Percentiles rank a stretch among this genome's conserved stretches.
These are phyloP conservation scores for Xylophagus ater DNA, from an alignment of 2,888 invertebrate species.

Conservation along the genomic window DNA sequence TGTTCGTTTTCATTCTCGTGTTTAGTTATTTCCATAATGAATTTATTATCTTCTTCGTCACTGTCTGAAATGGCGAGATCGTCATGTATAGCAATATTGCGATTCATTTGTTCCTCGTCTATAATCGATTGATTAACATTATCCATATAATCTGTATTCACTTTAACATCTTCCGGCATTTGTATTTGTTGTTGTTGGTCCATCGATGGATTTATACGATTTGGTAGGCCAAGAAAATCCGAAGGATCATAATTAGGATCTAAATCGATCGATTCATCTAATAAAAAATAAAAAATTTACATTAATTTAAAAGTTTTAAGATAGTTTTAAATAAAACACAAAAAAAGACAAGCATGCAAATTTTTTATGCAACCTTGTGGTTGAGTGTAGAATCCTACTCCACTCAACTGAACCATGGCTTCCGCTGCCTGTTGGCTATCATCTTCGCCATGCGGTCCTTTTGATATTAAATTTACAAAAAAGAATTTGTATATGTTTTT, in stretches of 20 bases:
- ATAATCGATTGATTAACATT: slow-evolving; percentile 5
- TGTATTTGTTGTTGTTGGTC: slow-evolving; percentile 13
- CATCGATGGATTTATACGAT: slow-evolving; percentile 21
- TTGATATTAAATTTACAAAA: slow-evolving; percentile 19
- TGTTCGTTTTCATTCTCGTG: slow-evolving; percentile 15
- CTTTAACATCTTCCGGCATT: neutral
- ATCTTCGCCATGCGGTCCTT: slow-evolving; percentile 44
- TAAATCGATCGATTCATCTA: slow-evolving; percentile 61
- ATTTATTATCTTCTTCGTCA: slow-evolving; percentile 44
- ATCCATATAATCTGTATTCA: slow-evolving; percentile 3
- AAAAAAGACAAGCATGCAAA: slow-evolving; percentile 11
- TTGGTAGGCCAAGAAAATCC: slow-evolving; percentile 57
- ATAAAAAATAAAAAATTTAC: neutral
- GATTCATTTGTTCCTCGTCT: neutral
- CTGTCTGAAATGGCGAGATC: slow-evolving; percentile 70
- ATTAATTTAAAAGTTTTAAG: neutral
- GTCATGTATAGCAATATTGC: slow-evolving; percentile 52
- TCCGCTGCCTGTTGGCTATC: slow-evolving; percentile 63
- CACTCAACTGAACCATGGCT: slow-evolving; percentile 62
- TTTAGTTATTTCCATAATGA: slow-evolving; percentile 17
- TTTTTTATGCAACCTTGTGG: slow-evolving; percentile 31
- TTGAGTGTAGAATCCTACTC: slow-evolving; percentile 52
- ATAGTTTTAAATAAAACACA: slow-evolving; percentile 8
- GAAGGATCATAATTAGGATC: slow-evolving; percentile 81
- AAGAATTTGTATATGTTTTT: neutral